These are phyloP conservation scores for Pachycephus smyrnensis DNA, from an alignment of 2,888 invertebrate genomes.

Conservation along the genomic window DNA sequence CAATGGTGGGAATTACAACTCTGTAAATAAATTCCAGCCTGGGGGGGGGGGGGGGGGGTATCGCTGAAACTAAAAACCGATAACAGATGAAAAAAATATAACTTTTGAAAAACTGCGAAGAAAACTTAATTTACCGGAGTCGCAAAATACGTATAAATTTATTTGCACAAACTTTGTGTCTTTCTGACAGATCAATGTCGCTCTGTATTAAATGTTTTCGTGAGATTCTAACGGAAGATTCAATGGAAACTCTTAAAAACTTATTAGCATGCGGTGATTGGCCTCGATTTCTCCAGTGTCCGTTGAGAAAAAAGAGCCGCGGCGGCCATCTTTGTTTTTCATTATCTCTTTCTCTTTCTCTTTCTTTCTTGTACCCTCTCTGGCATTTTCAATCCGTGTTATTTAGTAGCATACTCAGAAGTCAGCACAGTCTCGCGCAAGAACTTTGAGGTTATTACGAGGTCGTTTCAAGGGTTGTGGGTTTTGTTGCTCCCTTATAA, in stretches of 20 bases:
- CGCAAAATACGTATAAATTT: neutral
- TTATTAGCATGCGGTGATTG: neutral
- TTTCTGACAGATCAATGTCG: neutral
- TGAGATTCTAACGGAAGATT: neutral
- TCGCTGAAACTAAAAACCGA: neutral
- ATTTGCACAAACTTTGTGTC: neutral
- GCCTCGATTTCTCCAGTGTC: neutral
- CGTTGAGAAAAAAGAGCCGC: neutral
- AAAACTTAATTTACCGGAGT: accelerated
- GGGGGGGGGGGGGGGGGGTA: neutral
- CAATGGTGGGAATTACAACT: neutral
- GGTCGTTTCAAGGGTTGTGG: neutral
- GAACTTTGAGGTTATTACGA: neutral
- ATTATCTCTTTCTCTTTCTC: no score
- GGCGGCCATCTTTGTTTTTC: no score
- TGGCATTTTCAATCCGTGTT: no score
- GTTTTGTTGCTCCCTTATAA: neutral
- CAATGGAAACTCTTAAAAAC: neutral
- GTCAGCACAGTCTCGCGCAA: neutral
- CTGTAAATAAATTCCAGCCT: neutral
- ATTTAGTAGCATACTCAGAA: no score
- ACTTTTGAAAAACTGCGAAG: neutral
- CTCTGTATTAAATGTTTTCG: neutral
- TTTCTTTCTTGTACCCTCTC: no score
- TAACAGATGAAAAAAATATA: neutral